Conservation (phyloP, 2,888 invertebrate species). For the Lycophotia porphyrea region DNA sequence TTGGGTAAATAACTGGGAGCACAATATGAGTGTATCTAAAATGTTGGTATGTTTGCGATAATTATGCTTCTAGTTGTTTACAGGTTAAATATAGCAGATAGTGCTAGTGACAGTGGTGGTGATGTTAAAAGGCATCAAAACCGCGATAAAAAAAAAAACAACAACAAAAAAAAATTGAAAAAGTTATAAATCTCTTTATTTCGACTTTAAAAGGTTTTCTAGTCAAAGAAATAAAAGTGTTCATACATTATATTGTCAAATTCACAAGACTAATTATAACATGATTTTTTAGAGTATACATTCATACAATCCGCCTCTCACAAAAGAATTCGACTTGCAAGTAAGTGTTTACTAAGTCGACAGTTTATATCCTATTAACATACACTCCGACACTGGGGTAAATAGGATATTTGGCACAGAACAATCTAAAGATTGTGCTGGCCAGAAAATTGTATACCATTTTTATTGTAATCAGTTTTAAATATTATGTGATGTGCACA, state of each 20-base stretch:
- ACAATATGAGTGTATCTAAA: conserved; percentile 13
- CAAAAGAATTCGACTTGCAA: conserved; percentile 45
- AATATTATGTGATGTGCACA: neutral
- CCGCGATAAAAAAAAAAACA: too few species aligned
- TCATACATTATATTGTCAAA: neutral
- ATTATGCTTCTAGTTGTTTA: neutral
- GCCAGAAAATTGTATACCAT: conserved; percentile 3
- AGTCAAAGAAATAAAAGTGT: neutral
- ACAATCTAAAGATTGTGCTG: neutral
- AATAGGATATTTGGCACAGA: conserved; percentile 33
- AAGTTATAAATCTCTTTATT: neutral
- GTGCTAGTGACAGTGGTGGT: too few species aligned
- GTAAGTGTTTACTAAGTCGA: conserved; percentile 30
- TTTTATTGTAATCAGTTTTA: conserved; percentile 2
- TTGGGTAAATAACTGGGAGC: conserved; percentile 12
- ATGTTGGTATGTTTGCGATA: neutral
- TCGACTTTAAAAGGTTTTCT: neutral
- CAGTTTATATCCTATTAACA: conserved; percentile 46
- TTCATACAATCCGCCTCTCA: conserved; percentile 32
- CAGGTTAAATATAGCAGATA: neutral
- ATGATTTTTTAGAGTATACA: neutral
- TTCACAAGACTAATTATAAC: neutral
- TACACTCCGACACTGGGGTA: neutral
- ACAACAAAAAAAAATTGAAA: too few species aligned
- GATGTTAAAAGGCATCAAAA: too few species aligned